Evolutionary conservation across 2,797 vertebrate species (phyloP), one percentile per base, ranked within the genome.

Genomic region (Setipinna tenuifilis): DNA sequence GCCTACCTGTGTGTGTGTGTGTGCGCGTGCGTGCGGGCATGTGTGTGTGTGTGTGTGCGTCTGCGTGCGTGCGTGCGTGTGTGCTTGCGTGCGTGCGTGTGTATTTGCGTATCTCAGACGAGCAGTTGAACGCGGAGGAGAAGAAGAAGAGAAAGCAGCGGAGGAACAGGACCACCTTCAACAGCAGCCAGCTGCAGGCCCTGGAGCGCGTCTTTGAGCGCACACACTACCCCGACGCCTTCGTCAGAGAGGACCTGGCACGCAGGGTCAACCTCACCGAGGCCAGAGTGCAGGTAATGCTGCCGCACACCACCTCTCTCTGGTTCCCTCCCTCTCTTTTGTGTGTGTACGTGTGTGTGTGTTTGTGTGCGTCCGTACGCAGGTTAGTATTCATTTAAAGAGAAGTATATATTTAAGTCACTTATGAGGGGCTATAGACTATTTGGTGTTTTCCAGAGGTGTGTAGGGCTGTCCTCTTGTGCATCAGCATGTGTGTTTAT

Each of bases 101-200:
- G 16, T 81, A 19, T 82, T 46, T 87, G 35, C 85, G 81, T 59
- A 14, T 82, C 58, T 62, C 89, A 99, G 98, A 97, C 89, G 98
- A 99, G 83, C 98, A 97, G 93, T 93, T 98, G 93, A 99, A 98
- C 93, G 97, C 98, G 0, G 98, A 99, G 93, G 98, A 99, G 90
- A 99, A 99, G 94, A 99, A 99, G 92, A 99, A 98, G 91, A 95
- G 98, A 93, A 99, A 99, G 95, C 98, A 99, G 93, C 96, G 98
- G 85, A 93, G 98, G 90, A 99, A 99, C 94, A 92, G 98, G 87
- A 99, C 98, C 86, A 99, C 98, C 65, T 99, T 99, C 93, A 99
- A 99, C 93, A 99, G 98, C 95, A 98, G 97, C 92, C 98, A 99
- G 93, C 96, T 99, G 21, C 98, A 99, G 95, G 98, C 98, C 0